A percentile compares a stretch with the other conserved stretches of the same genome.
phyloP scores from a whole-genome alignment of 2,797 vertebrate species.

The Hypotaenidia okinawae region DNA sequence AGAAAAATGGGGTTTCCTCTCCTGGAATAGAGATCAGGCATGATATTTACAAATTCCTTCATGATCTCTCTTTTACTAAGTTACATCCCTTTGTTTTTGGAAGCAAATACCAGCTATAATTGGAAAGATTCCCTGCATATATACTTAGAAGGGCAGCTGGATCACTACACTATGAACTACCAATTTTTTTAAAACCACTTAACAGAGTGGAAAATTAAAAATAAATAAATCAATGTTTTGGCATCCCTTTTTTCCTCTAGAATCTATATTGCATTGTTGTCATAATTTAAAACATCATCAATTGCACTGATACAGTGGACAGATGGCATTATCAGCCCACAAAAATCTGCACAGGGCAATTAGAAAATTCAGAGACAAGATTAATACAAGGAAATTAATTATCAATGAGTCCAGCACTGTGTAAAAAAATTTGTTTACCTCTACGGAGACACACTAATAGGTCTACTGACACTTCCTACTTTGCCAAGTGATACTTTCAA shows the following conservation, averaged over 20 bases:
- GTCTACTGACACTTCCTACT: not conserved
- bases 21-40: not conserved
- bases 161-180: not conserved
- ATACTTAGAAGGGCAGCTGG: not conserved
- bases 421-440: not conserved
- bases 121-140: conserved; percentile 5
- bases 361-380: conserved; percentile 47
- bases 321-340: conserved; percentile 64
- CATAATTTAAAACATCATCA: conserved; percentile 56
- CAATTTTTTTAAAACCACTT: not conserved
- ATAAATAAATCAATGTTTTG: conserved; percentile 35
- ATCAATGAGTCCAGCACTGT: not conserved
- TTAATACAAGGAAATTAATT: conserved; percentile 63
- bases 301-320: conserved; percentile 48
- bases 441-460: not conserved
- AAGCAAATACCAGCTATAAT: not conserved
- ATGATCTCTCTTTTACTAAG: not conserved
- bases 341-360: conserved; percentile 50
- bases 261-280: conserved; percentile 36
- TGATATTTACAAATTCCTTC: conserved; percentile 15
- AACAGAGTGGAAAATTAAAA: conserved; percentile 54
- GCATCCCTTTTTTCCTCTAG: not conserved
- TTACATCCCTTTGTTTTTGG: not conserved
- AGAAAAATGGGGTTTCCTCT: not conserved
- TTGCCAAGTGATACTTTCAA: not conserved